Base-by-base conservation (phyloP, 2,888 invertebrate genomes). In the Ceriagrion tenellum region DNA sequence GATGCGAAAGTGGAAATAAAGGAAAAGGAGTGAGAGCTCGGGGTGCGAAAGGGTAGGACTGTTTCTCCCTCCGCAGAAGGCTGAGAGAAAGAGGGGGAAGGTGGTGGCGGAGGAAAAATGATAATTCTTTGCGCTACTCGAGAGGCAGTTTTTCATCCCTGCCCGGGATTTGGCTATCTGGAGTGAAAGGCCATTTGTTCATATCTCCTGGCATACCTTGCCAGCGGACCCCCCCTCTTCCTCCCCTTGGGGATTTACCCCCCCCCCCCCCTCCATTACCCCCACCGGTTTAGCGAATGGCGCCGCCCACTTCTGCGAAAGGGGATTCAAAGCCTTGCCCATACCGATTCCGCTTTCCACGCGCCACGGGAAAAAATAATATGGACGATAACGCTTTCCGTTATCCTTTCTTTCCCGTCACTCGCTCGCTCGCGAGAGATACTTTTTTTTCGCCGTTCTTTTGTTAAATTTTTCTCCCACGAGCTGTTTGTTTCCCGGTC, bases 171-270 rank as follows among this genome's bases (percentile, higher is more conserved):
- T n/a, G 89, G 89, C 55, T 89, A 89, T 47, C 89, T 89, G 89
- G 89, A 89, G 89, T 47, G 89, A 89, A 89, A 89, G 89, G 89
- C 89, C 55, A 89, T 89, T 89, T 89, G 89, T 89, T 89, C 89
- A 89, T 89, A 89, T 89, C 89, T 40, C 55, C 89, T n/a, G 89
- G 47, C 47, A 16, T 89, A 89, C 89, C 89, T 89, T 55, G 55
- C 55, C n/a, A 23, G 26, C 55, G 6, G 0, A 26, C n/a, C 0
- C 55, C 26, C 40, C 59, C 13, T 6, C 89, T 47, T 35, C 26
- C 55, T n/a, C 8, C 89, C 81, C 35, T 16, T 18, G n/a, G n/a
- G 47, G 47, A 35, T n/a, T n/a, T n/a, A 0, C n/a, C 8, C 55
- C 20, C 55, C 89, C 26, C 26, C 2, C 55, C n/a, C 40, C 88